phyloP scores from a whole-genome alignment of 2,888 invertebrate genomes.

The Eupithecia dodoneata region DNA sequence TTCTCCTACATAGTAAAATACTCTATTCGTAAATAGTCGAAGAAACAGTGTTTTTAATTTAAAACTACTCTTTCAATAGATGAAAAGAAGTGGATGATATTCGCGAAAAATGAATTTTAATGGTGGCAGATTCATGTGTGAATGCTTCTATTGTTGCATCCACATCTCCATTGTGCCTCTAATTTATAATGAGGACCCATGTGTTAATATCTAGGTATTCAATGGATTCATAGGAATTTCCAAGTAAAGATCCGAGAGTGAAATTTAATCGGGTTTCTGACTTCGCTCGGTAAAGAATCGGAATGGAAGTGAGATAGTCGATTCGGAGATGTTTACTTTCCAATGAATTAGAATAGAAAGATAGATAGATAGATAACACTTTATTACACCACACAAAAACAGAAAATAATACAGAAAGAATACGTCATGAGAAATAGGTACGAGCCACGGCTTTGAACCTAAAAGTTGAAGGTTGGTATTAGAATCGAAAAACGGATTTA shows the following conservation, averaged over 20 bases:
- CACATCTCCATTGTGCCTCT: conserved; percentile 58
- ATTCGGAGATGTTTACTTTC: neutral
- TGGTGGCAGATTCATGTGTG: conserved; percentile 50
- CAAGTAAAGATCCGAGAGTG: neutral
- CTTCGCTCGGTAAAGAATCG: neutral
- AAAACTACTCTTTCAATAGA: conserved; percentile 45
- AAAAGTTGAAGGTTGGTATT: neutral
- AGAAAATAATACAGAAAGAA: too few relatives aligned
- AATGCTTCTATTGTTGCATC: conserved; percentile 67
- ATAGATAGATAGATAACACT: too few relatives aligned
- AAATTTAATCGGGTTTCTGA: neutral
- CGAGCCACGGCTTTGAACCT: neutral
- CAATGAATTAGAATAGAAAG: neutral
- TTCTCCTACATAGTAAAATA: too few relatives aligned
- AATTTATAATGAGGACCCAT: conserved; percentile 62
- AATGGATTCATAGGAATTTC: conserved; percentile 19
- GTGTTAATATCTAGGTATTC: conserved; percentile 35
- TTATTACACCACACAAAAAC: too few relatives aligned
- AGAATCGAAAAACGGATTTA: neutral
- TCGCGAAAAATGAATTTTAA: conserved; percentile 44
- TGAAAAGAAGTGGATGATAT: conserved; percentile 44
- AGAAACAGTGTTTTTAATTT: conserved; percentile 30
- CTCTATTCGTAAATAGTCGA: neutral
- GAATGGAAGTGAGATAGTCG: neutral
- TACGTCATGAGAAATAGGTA: neutral